Evolutionary conservation across 2,113 vertebrate genomes (phyloP).

Genomic region (Cyprinodon variegatus): DNA sequence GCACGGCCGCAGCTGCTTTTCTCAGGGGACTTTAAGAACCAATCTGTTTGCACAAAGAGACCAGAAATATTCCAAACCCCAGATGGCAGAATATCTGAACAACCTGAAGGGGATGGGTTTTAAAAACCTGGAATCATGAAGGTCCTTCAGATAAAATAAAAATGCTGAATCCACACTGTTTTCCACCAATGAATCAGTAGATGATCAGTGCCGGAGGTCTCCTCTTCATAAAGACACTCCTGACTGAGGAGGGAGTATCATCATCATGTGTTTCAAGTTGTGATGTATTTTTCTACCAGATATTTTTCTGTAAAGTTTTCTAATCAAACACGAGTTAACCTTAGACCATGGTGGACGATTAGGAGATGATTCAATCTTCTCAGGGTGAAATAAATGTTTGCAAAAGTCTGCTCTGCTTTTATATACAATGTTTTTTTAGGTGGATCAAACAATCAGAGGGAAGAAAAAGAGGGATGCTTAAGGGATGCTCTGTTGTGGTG

Average conservation of each 20-base stretch:
- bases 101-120: background rate
- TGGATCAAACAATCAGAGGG: background rate
- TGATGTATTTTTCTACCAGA: background rate
- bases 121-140: background rate
- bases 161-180: background rate
- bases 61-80: too few relatives aligned
- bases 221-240: too few relatives aligned
- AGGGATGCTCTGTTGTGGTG: too few relatives aligned
- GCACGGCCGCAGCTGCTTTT: background rate
- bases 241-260: background rate
- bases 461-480: too few relatives aligned
- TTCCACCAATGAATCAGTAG: background rate
- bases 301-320: background rate
- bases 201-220: background rate
- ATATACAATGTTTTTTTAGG: background rate
- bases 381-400: background rate
- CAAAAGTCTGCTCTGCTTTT: background rate
- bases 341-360: too few relatives aligned
- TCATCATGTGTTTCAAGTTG: background rate
- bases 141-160: background rate
- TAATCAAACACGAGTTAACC: too few relatives aligned
- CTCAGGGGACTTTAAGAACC: background rate
- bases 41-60: too few relatives aligned
- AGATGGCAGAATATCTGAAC: background rate
- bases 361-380: background rate